Conservation (phyloP, 2,888 invertebrate genomes). For the Tuta absoluta region DNA sequence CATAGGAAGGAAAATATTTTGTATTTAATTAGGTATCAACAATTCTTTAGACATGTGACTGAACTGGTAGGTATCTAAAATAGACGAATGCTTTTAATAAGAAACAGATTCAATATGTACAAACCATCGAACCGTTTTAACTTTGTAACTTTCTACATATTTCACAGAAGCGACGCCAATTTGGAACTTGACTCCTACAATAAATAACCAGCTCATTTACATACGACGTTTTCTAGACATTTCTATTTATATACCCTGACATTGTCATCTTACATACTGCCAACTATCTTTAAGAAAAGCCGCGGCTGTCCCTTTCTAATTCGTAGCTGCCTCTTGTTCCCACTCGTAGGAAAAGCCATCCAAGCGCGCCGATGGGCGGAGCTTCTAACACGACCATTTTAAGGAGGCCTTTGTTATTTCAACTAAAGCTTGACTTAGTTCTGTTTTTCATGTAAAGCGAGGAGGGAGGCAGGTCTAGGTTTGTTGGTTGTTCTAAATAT, state of each 20-base stretch:
- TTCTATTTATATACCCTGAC: slow-evolving; percentile 66
- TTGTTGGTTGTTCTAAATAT: slow-evolving; percentile 69
- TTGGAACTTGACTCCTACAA: slow-evolving; percentile 56
- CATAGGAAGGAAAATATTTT: no score
- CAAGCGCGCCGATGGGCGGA: slow-evolving; percentile 75
- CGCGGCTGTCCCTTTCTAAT: slow-evolving; percentile 62
- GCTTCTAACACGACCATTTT: slow-evolving; percentile 52
- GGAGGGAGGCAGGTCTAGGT: slow-evolving; percentile 47
- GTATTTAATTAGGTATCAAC: no score
- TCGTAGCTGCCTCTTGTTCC: slow-evolving; percentile 56
- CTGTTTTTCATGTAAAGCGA: slow-evolving; percentile 44
- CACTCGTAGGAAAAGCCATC: slow-evolving; percentile 58
- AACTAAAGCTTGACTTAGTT: slow-evolving; percentile 46
- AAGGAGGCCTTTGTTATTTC: slow-evolving; percentile 59
- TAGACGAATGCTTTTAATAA: slow-evolving; percentile 19
- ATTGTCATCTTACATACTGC: slow-evolving; percentile 69
- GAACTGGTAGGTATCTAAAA: background rate
- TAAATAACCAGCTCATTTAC: slow-evolving; percentile 77
- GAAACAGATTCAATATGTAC: slow-evolving; percentile 27
- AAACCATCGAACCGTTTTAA: slow-evolving; percentile 25
- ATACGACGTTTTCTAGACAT: slow-evolving; percentile 69
- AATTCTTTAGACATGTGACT: no score
- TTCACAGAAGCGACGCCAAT: slow-evolving; percentile 63
- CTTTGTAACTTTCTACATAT: slow-evolving; percentile 60
- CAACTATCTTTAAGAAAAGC: slow-evolving; percentile 79